These are phyloP conservation scores for Apoda limacodes DNA, from an alignment of 2,888 invertebrate species.

Conservation along the genomic window DNA sequence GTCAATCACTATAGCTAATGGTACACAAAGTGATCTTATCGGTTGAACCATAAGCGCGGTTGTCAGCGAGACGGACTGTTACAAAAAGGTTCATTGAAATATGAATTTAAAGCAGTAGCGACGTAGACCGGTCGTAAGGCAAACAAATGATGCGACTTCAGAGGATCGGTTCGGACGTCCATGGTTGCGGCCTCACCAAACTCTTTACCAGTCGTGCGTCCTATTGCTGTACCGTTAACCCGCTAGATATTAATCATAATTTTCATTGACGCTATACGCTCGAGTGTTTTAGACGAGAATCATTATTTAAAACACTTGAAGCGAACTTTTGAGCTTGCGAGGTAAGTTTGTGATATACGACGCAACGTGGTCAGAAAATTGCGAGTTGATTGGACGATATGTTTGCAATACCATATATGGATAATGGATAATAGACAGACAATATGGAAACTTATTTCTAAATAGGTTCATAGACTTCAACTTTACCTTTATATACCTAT, in stretches of 20 bases:
- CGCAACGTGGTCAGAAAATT: slow-evolving; percentile 21
- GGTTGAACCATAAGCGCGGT: slow-evolving; percentile 47
- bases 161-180: slow-evolving; percentile 34
- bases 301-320: slow-evolving; percentile 46
- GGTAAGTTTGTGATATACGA: slow-evolving; percentile 27
- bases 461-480: too few species aligned
- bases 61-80: slow-evolving; percentile 50
- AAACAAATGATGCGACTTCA: slow-evolving; percentile 41
- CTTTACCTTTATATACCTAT: too few species aligned
- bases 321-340: slow-evolving; percentile 21
- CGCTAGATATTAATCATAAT: slow-evolving; percentile 63
- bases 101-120: slow-evolving; percentile 43
- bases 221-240: slow-evolving; percentile 36
- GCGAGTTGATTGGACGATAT: slow-evolving; percentile 18
- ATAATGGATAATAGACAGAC: too few species aligned
- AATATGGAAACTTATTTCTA: too few species aligned
- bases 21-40: slow-evolving; percentile 57
- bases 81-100: slow-evolving; percentile 50
- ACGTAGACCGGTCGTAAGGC: slow-evolving; percentile 30
- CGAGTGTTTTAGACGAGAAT: slow-evolving; percentile 57
- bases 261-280: slow-evolving; percentile 50
- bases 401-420: too few species aligned
- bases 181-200: slow-evolving; percentile 25
- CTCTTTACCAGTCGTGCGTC: slow-evolving; percentile 18
- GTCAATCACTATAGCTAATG: slow-evolving; percentile 68